Percentiles rank a stretch among this genome's conserved stretches.
These are phyloP conservation scores for Lepidurus arcticus DNA, from an alignment of 1,140 invertebrate species.

Conservation along the genomic window DNA sequence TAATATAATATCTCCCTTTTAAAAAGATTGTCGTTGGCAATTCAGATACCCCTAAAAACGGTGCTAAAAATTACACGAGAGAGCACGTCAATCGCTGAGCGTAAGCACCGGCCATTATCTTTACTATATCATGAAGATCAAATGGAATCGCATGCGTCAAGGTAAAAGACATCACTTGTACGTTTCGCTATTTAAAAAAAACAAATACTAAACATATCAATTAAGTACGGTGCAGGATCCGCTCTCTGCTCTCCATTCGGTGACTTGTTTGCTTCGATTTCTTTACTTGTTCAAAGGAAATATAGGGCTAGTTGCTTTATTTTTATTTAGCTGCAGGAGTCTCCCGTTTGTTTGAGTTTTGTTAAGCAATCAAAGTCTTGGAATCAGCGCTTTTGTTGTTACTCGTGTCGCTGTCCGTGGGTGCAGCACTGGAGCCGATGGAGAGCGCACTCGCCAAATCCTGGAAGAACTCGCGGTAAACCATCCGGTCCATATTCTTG, in stretches of 20 bases:
- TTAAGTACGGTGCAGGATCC: background rate
- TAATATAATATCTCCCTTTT: slow-evolving; percentile 6
- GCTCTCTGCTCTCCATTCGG: background rate
- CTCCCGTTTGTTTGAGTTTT: too few species aligned
- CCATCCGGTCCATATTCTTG: slow-evolving; percentile 44
- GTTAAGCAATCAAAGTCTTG: slow-evolving; percentile 1
- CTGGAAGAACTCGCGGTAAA: slow-evolving; percentile 43
- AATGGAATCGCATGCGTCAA: background rate
- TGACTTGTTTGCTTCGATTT: background rate
- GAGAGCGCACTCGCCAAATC: slow-evolving; percentile 31
- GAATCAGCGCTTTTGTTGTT: background rate
- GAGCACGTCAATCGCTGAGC: slow-evolving; percentile 9
- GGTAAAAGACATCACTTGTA: background rate
- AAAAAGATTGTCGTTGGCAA: slow-evolving; percentile 22
- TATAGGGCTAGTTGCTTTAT: background rate
- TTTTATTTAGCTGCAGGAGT: background rate
- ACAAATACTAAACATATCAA: background rate
- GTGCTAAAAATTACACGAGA: slow-evolving; percentile 17
- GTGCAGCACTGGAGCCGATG: slow-evolving; percentile 44
- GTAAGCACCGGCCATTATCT: background rate
- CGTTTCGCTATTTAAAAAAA: background rate
- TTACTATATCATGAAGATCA: background rate
- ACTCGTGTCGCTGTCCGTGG: slow-evolving; percentile 16
- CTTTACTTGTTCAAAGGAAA: background rate
- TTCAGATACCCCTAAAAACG: background rate